Evolutionary conservation across 2,113 vertebrate species (phyloP).

Genomic region (Barbus barbus): DNA sequence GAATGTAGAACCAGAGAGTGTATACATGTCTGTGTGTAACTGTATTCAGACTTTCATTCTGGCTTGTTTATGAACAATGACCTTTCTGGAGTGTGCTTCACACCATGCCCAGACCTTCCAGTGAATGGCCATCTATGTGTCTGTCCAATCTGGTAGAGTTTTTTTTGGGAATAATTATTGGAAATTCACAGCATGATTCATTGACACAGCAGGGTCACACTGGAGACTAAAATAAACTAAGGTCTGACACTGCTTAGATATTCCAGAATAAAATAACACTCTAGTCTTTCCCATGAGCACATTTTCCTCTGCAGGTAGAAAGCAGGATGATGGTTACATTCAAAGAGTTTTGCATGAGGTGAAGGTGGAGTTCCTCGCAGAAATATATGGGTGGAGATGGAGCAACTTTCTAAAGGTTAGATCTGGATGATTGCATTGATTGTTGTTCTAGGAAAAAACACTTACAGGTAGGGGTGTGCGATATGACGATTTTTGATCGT

Average conservation of each 20-base stretch:
- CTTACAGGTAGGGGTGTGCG: too few species aligned
- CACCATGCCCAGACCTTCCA: conserved; percentile 23
- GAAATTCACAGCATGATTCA: conserved; percentile 54
- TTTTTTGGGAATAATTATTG: conserved; percentile 51
- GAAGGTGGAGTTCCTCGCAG: not conserved
- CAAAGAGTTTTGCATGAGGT: conserved; percentile 4
- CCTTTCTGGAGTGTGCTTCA: conserved; percentile 33
- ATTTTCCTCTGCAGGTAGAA: conserved; percentile 39
- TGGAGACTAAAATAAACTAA: conserved; percentile 44
- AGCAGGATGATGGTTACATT: not conserved
- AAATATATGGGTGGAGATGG: conserved; percentile 31
- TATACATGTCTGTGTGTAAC: conserved; percentile 27
- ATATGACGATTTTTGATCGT: too few species aligned
- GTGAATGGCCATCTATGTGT: conserved; percentile 29
- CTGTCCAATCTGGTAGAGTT: conserved; percentile 48
- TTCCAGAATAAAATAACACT: conserved; percentile 29
- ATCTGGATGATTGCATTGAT: not conserved
- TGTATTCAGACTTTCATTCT: conserved; percentile 38
- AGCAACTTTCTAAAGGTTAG: not conserved
- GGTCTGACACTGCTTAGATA: conserved; percentile 39
- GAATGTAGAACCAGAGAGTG: conserved; percentile 25
- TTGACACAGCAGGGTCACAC: conserved; percentile 51
- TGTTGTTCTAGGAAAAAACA: not conserved
- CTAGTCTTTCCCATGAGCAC: conserved; percentile 20
- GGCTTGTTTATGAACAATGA: conserved; percentile 54